Conservation (phyloP, 1,140 invertebrate genomes). For the Scaptodrosophila lebanonensis region DNA sequence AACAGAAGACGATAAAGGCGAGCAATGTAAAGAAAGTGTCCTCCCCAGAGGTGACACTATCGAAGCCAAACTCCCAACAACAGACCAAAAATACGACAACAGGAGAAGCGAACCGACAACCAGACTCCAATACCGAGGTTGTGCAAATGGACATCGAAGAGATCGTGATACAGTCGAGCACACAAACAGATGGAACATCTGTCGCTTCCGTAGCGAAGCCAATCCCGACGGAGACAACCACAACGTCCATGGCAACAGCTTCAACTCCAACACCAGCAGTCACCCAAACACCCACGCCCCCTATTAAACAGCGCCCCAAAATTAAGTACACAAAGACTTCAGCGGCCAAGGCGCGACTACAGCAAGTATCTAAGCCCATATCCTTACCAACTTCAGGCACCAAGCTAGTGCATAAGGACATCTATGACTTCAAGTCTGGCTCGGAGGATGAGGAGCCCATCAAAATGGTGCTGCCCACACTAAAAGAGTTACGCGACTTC, state of each 20-base stretch:
- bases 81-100: slow-evolving; percentile 13
- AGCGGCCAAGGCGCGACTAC: slow-evolving; percentile 49
- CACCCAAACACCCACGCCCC: slow-evolving; percentile 14
- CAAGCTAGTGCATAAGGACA: slow-evolving; percentile 43
- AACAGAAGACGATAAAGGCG: not conserved
- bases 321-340: slow-evolving; percentile 59
- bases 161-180: slow-evolving; percentile 32
- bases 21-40: not conserved
- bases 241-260: slow-evolving; percentile 7
- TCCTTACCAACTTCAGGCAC: too few species aligned
- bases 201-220: not conserved
- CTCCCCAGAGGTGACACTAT: not conserved
- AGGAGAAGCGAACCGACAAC: not conserved
- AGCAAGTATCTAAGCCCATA: slow-evolving; percentile 28
- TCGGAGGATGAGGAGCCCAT: slow-evolving; percentile 73
- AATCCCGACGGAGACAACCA: not conserved
- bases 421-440: slow-evolving; percentile 73
- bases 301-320: slow-evolving; percentile 50
- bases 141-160: slow-evolving; percentile 74
- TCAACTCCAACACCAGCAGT: slow-evolving; percentile 7
- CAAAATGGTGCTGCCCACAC: slow-evolving; percentile 67
- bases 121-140: slow-evolving; percentile 63
- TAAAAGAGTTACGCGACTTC: slow-evolving; percentile 67
- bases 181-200: not conserved
- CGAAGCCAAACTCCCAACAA: not conserved